Percentiles rank a stretch among this genome's conserved stretches.
phyloP scores from a whole-genome alignment of 2,113 vertebrate species.

The Melanerpes aurifrons region DNA sequence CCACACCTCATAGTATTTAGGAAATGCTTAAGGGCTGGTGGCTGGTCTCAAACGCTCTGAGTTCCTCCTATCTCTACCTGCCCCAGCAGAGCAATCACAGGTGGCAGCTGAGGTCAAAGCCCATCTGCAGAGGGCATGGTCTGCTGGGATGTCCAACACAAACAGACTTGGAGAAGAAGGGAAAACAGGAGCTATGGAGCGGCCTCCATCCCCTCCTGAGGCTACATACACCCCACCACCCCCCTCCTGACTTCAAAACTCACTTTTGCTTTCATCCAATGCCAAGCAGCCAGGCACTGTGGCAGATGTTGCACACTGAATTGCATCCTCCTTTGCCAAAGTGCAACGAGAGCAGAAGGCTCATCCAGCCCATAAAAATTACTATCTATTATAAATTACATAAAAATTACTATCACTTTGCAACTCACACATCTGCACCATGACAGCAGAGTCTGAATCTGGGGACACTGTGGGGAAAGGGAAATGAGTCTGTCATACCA shows the following conservation, averaged over 20 bases:
- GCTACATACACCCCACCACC: not conserved
- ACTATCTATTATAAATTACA: no score
- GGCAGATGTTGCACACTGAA: not conserved
- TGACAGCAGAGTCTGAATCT: not conserved
- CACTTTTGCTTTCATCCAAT: not conserved
- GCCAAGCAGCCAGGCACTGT: not conserved
- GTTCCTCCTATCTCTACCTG: not conserved
- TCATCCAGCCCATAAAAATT: not conserved
- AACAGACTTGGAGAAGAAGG: not conserved
- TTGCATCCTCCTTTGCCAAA: slow-evolving; percentile 26
- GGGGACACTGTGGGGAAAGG: accelerated
- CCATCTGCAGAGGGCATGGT: not conserved
- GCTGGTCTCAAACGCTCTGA: not conserved
- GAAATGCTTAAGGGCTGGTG: not conserved
- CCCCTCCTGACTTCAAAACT: not conserved
- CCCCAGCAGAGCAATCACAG: not conserved
- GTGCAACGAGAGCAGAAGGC: not conserved
- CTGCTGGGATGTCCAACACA: not conserved
- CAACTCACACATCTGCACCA: not conserved
- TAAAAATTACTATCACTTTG: no score
- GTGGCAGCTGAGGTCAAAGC: not conserved
- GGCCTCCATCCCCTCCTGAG: not conserved
- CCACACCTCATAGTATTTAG: not conserved
- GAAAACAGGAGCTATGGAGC: not conserved
- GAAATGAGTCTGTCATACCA: accelerated